phyloP scores from a whole-genome alignment of 2,797 vertebrate species.

The Poecilia gillii region DNA sequence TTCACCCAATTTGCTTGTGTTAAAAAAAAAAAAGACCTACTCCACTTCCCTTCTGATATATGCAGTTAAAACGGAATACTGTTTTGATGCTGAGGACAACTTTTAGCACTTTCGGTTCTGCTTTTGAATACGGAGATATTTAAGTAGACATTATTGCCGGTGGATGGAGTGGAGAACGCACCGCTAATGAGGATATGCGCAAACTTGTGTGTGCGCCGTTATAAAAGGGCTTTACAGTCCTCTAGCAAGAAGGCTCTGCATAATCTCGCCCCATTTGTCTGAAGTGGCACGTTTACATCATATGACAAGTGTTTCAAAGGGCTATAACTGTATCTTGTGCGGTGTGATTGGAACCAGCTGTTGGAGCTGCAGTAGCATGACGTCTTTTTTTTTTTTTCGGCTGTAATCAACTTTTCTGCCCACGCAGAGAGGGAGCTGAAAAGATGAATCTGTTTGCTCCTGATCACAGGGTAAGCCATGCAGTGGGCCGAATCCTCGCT shows the following conservation, averaged over 20 bases:
- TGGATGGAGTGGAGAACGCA: constrained; percentile 22
- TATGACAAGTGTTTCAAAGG: constrained; percentile 30
- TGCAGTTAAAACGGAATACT: background rate
- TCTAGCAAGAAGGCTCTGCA: constrained; percentile 26
- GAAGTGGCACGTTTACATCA: constrained; percentile 43
- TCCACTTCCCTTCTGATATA: background rate
- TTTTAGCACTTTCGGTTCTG: background rate
- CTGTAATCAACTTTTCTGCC: constrained; percentile 71
- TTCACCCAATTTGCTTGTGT: background rate
- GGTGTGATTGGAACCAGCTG: constrained; percentile 46
- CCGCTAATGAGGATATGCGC: background rate
- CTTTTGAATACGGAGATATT: constrained; percentile 7
- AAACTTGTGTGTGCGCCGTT: background rate
- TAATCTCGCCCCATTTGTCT: constrained; percentile 22
- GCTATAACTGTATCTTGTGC: constrained; percentile 30
- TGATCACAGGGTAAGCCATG: constrained; percentile 76
- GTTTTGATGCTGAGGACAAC: constrained; percentile 6
- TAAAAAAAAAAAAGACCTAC: background rate
- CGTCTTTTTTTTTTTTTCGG: constrained; percentile 45
- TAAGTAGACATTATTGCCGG: constrained; percentile 16
- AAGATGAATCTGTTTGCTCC: constrained; percentile 75
- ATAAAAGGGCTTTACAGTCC: constrained; percentile 8
- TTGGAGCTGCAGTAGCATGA: constrained; percentile 36
- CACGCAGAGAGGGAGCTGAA: constrained; percentile 63
- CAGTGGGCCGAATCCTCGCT: constrained; percentile 69